Evolutionary conservation across 2,888 invertebrate genomes (phyloP), one percentile per base, ranked within the genome.

Genomic region (Patella pellucida): DNA sequence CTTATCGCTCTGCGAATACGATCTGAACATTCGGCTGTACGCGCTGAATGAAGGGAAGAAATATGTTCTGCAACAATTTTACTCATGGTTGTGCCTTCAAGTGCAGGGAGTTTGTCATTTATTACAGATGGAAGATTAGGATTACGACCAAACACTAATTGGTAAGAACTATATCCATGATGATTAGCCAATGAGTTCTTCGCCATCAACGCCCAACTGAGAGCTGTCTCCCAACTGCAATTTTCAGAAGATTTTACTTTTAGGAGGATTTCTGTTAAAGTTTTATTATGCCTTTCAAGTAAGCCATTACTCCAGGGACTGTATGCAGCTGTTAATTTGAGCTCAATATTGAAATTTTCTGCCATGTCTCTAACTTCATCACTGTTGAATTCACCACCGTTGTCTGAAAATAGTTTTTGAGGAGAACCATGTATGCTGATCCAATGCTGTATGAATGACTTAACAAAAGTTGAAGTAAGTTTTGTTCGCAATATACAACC

Each of bases 261-360:
- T 19, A 74, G 70, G 19, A 77, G 41, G 27, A 74, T 74, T 15
- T 74, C 71, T 23, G 78, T 78, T n/a, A 78, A 52, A 41, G 73
- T 75, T 68, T 68, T 72, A 19, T 75, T 72, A 52, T 75, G 75
- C 54, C 70, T 70, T 62, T 75, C 75, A 27, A 56, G 27, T 15
- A 62, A 16, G 23, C 70, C 71, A 56, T 70, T 75, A 56, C 50
- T 75, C 70, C 70, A 70, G 54, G 75, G 75, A 62, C 54, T 71
- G 23, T 74, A 70, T 31, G 56, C 75, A 54, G 75, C 31, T 31
- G 75, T 74, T 16, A 67, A 41, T 72, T 52, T 72, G 9, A 72
- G 15, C 50, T 72, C 72, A 16, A 76, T 78, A 51, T 78, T 78
- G 23, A 78, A 78, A 62, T 78, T 76, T 70, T 76, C 76, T 52